Percentiles rank a stretch among this genome's conserved stretches.
Evolutionary conservation across 1,140 invertebrate species (phyloP).

Genomic region (Idris sp.): DNA sequence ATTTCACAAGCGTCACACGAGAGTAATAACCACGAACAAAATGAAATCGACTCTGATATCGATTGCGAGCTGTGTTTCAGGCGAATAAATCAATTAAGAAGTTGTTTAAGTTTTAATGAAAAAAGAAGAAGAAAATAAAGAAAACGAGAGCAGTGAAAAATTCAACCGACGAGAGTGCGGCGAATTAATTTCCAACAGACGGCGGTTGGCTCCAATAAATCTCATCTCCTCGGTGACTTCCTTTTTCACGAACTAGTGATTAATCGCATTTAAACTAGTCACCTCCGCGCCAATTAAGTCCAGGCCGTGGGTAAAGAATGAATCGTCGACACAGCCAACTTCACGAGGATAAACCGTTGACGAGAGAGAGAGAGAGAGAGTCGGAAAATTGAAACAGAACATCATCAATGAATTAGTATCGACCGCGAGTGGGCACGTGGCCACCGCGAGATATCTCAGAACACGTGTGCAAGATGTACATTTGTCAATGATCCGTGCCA

Average conservation of each 20-base stretch:
- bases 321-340: conserved; percentile 34
- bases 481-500: conserved; percentile 48
- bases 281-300: conserved; percentile 75
- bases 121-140: no score
- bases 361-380: neutral
- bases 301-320: conserved; percentile 60
- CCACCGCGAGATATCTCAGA: conserved; percentile 37
- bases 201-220: conserved; percentile 51
- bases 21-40: neutral
- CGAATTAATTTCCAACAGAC: conserved; percentile 57
- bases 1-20: conserved; percentile 23
- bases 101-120: conserved; percentile 51
- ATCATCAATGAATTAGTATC: conserved; percentile 66
- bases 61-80: no score
- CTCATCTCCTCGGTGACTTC: conserved; percentile 57
- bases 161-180: conserved; percentile 31
- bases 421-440: conserved; percentile 52
- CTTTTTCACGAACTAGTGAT: conserved; percentile 67
- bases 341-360: neutral
- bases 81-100: conserved; percentile 53
- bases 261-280: conserved; percentile 77
- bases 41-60: no score
- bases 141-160: conserved; percentile 26
- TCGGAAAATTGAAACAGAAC: neutral
- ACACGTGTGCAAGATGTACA: conserved; percentile 51